Base-by-base conservation (phyloP, 53 echinoderm and acorn worm genomes). In the Apostichopus leukothele region DNA sequence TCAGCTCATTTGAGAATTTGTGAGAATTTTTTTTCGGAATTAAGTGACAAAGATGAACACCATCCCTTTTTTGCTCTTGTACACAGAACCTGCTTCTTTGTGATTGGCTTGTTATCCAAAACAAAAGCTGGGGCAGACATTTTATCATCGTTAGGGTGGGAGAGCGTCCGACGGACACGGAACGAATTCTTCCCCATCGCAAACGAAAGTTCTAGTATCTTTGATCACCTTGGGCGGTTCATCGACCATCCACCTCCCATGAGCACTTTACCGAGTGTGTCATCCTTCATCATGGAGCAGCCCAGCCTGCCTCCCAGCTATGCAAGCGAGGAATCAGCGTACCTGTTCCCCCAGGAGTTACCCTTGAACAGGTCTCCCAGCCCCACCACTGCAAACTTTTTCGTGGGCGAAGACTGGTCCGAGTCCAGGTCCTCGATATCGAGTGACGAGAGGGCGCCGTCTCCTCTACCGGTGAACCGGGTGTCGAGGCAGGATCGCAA, bases 51-150 rank as follows among this genome's bases (percentile, higher is more conserved):
- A 9, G 57, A 10, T 57, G 10, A 57, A 57, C 0, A 57, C 57
- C 1, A 57, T 57, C 9, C 8, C 1, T 57, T 57, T 57, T 7
- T 57, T 57, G 7, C 57, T 57, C 57, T 71, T 18, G 0, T 18
- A 14, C 20, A 18, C 89, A 97, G 98, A 74, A 97, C 98, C 51
- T 95, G 98, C 90, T 97, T 97, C 91, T 95, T 95, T 88, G 98
- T 97, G 84, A 81, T 97, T 27, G 98, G 98, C 12, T 89, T 97
- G 22, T 90, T 97, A 67, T 94, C 95, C 60, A 97, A 97, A 88
- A 97, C 95, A 0, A 93, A 91, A 27, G 95, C 87, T 75, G 98
- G 98, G 18, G 94, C 98, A 9, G 95, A 94, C 57, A 94, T 93
- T 27, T 86, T 97, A n/a, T 95, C 95, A 54, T 91, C 91, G 7